Evolutionary conservation across 2,888 invertebrate species (phyloP), one percentile per base, ranked within the genome.

Genomic region (Clivina fossor): DNA sequence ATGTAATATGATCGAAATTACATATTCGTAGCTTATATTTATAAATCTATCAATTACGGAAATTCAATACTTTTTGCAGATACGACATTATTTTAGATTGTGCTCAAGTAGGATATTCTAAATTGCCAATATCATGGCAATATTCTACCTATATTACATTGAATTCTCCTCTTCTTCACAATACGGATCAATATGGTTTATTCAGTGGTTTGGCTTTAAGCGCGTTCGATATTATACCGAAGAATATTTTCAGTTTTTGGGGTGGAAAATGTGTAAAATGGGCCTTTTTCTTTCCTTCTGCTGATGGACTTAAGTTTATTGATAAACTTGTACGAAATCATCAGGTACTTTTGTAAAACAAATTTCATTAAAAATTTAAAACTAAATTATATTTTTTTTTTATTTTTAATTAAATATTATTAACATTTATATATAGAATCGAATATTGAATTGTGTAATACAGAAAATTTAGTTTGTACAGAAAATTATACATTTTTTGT

Each of bases 51-150:
- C 5, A n/a, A 35, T 35, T 20, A 16, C 13, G 18, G 37, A 15
- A n/a, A n/a, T n/a, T n/a, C n/a, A n/a, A n/a, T n/a, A n/a, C n/a
- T n/a, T n/a, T n/a, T 71, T 74, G 19, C 65, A 86, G 86, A 43
- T 91, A 87, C 74, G 89, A 91, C 68, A 83, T 90, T 49, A 85
- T 95, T 61, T 71, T 96, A 56, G 94, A 96, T 75, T 88, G 90
- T 63, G 88, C 88, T 47, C 88, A 90, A 28, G 77, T 84, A 64
- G 86, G 88, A 30, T 67, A 77, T n/a, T 71, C 80, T 15, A 70
- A 74, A 3, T 71, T 78, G 44, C 75, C 75, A 8, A 78, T 79
- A 53, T 73, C 76, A n/a, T 85, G 83, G 77, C 74, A 78, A n/a
- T 83, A 80, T 64, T 76, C 78, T 13, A 82, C 80, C 55, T 93